phyloP scores from a whole-genome alignment of 2,113 vertebrate species.

The Phoenicopterus ruber region DNA sequence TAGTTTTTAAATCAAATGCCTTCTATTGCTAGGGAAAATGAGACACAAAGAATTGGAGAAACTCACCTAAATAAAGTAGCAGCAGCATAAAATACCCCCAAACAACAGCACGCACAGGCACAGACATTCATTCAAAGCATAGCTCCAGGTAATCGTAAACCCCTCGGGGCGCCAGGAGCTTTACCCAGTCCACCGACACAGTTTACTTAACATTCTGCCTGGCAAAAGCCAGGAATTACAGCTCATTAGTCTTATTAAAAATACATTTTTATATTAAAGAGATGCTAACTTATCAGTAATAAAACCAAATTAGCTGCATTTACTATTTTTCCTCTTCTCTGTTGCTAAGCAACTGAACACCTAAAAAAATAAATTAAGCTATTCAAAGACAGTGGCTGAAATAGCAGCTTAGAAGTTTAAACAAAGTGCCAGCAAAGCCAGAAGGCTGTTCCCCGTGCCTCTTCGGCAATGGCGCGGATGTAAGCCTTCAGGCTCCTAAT shows the following conservation, averaged over 20 bases:
- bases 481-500: not conserved
- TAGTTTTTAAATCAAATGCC: not conserved
- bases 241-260: slow-evolving; percentile 26
- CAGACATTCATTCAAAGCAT: not conserved
- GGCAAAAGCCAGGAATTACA: not conserved
- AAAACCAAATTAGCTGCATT: slow-evolving; percentile 35
- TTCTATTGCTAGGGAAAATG: not conserved
- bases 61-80: not conserved
- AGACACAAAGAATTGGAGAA: not conserved
- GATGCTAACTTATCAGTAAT: slow-evolving; percentile 40
- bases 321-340: slow-evolving; percentile 25
- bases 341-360: slow-evolving; percentile 67
- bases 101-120: not conserved
- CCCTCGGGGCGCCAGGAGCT: not conserved
- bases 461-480: not conserved
- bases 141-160: not conserved
- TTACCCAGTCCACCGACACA: not conserved
- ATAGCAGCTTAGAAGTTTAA: slow-evolving; percentile 42
- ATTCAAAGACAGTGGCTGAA: slow-evolving; percentile 46
- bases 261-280: slow-evolving; percentile 12
- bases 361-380: slow-evolving; percentile 65
- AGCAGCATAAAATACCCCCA: not conserved
- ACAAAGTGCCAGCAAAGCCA: slow-evolving; percentile 21
- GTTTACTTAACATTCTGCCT: not conserved
- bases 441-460: not conserved